These are phyloP conservation scores for Embiotoca jacksoni DNA, from an alignment of 2,113 vertebrate species.

Conservation along the genomic window DNA sequence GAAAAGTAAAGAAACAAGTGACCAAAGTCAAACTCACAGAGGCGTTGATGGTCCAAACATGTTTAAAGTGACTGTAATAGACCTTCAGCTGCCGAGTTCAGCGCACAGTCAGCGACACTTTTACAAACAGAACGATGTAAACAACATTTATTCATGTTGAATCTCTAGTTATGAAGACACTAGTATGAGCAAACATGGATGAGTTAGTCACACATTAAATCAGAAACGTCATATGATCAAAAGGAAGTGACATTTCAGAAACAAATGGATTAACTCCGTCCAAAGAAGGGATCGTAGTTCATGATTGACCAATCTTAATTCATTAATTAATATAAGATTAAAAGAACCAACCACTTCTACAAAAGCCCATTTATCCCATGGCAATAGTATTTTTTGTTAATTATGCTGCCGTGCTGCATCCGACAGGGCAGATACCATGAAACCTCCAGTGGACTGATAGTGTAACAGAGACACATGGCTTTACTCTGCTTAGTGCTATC, in stretches of 20 bases:
- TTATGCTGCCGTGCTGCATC: neutral
- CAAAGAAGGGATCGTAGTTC: neutral
- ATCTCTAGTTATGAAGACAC: neutral
- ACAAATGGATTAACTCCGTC: neutral
- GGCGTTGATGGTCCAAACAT: no score
- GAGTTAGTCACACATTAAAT: neutral
- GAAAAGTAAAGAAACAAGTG: no score
- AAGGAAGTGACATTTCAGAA: neutral
- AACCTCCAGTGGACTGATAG: slow-evolving; percentile 1
- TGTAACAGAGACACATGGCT: slow-evolving; percentile 10
- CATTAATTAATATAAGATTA: neutral
- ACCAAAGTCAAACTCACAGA: no score
- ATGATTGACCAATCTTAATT: neutral
- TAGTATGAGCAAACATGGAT: neutral
- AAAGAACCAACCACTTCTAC: neutral
- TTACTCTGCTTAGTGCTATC: no score
- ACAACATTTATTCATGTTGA: neutral
- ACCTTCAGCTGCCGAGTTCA: no score
- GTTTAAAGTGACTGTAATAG: no score
- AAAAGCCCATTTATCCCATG: neutral
- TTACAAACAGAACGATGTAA: neutral
- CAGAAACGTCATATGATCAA: neutral
- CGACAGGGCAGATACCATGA: neutral
- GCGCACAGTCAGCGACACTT: no score
- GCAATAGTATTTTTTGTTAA: neutral